Conservation (phyloP, 1,140 invertebrate species). For the Eurosta solidaginis region DNA sequence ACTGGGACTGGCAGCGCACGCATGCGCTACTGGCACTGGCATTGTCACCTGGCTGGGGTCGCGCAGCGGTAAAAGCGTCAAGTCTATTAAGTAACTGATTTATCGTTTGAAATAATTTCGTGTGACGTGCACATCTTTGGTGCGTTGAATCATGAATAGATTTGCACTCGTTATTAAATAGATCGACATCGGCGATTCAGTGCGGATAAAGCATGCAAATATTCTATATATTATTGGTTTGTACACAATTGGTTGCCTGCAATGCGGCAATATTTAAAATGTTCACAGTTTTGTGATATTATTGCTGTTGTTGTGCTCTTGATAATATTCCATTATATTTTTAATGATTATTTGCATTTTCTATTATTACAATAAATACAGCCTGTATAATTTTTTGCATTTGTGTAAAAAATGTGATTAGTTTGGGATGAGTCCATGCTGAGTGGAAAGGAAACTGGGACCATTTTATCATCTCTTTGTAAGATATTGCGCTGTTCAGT, state of each 20-base stretch:
- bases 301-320: neutral
- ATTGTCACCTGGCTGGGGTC: neutral
- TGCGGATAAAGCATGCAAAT: neutral
- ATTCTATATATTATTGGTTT: neutral
- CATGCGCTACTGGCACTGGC: neutral
- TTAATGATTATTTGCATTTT: constrained; percentile 13
- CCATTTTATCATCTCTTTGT: too few relatives aligned
- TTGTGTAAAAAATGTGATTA: neutral
- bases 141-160: neutral
- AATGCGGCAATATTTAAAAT: neutral
- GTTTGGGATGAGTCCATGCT: neutral
- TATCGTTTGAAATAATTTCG: constrained; percentile 1
- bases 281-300: neutral
- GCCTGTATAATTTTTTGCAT: too few relatives aligned
- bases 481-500: too few relatives aligned
- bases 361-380: neutral
- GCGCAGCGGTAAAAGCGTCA: constrained; percentile 7
- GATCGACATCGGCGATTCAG: neutral
- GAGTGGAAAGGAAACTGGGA: neutral
- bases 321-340: neutral
- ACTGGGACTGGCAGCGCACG: neutral
- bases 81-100: constrained; percentile 1
- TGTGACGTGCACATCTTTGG: neutral
- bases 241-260: neutral
- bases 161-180: neutral